A percentile compares a stretch with the other conserved stretches of the same genome.
Evolutionary conservation across 2,113 vertebrate genomes (phyloP).

Genomic region (Atlantisia rogersi): DNA sequence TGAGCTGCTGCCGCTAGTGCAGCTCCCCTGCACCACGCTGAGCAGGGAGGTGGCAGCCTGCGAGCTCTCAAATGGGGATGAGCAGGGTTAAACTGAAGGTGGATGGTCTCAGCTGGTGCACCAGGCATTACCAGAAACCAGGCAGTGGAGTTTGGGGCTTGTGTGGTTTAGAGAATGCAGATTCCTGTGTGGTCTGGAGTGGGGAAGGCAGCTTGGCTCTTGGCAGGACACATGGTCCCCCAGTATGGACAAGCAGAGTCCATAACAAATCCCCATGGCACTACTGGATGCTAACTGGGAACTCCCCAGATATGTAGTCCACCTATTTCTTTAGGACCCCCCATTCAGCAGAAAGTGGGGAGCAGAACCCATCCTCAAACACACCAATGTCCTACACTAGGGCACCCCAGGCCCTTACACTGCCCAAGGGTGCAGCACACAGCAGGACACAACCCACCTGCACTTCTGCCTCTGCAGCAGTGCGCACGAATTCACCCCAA

Average conservation of each 20-base stretch:
- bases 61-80: accelerated
- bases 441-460: not conserved
- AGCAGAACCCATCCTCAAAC: not conserved
- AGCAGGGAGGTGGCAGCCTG: not conserved
- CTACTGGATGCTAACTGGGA: not conserved
- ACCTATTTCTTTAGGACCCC: not conserved
- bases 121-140: not conserved
- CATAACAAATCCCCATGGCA: accelerated
- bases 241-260: not conserved
- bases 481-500: accelerated
- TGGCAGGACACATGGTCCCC: not conserved
- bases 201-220: not conserved
- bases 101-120: not conserved
- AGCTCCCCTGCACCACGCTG: not conserved
- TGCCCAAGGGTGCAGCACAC: not conserved
- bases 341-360: not conserved
- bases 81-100: not conserved
- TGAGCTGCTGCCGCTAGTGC: accelerated
- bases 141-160: not conserved
- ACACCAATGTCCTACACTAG: not conserved
- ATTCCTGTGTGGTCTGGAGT: not conserved
- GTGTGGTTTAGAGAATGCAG: not conserved
- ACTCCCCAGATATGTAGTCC: not conserved
- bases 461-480: not conserved
- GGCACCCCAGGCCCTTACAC: accelerated